phyloP scores from a whole-genome alignment of 2,888 invertebrate species.

The Idaea dimidiata region DNA sequence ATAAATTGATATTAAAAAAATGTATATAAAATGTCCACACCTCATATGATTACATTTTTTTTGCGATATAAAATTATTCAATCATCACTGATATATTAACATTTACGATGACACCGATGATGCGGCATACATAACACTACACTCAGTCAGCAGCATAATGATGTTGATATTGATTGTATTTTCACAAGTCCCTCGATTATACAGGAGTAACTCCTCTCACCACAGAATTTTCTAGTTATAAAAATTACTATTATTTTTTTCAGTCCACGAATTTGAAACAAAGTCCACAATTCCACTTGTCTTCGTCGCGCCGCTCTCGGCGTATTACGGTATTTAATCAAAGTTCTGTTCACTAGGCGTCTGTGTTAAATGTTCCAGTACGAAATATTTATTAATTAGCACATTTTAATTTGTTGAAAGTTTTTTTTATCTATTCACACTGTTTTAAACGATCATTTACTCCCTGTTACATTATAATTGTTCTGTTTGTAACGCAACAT shows the following conservation, averaged over 20 bases:
- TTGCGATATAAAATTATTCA: conserved; percentile 71
- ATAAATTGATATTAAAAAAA: conserved; percentile 68
- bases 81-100: conserved; percentile 58
- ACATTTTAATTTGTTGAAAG: conserved; percentile 79
- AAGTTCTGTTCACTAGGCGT: conserved; percentile 78
- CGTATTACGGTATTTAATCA: conserved; percentile 60
- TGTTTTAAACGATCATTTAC: conserved; percentile 74
- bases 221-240: conserved; percentile 78
- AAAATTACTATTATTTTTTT: conserved; percentile 70
- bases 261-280: conserved; percentile 79
- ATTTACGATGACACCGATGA: conserved; percentile 54
- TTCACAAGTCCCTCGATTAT: conserved; percentile 64
- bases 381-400: conserved; percentile 69
- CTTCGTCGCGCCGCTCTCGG: conserved; percentile 49
- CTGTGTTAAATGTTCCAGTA: conserved; percentile 76
- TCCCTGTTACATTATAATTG: conserved; percentile 72
- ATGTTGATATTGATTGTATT: conserved; percentile 52
- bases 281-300: conserved; percentile 76
- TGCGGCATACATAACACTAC: conserved; percentile 55
- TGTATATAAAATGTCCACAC: conserved; percentile 77
- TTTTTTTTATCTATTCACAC: conserved; percentile 75
- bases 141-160: conserved; percentile 56
- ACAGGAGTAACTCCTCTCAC: conserved; percentile 78
- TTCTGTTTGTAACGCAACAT: conserved; percentile 67
- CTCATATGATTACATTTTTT: conserved; percentile 68